Percentiles rank a stretch among this genome's conserved stretches.
Conservation (phyloP, 30 jellyfish, hydroid and myxozoan species). For the Turritopsis dohrnii region DNA sequence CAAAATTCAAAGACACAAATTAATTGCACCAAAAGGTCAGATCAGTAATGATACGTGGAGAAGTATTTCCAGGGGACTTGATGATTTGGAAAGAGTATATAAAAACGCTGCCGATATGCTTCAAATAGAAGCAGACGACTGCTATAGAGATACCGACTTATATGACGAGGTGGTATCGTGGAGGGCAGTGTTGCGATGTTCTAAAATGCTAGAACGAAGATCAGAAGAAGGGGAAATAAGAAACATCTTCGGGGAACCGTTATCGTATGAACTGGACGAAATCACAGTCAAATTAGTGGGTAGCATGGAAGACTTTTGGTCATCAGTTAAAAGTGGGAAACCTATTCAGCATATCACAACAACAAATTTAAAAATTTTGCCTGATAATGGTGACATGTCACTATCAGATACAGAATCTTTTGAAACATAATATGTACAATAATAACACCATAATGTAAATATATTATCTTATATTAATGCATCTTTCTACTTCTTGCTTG, state of each 20-base stretch:
- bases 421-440: background rate
- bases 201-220: conserved; percentile 1
- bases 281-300: background rate
- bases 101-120: conserved; percentile 8
- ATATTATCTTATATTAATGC: background rate
- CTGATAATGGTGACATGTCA: background rate
- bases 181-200: conserved; percentile 12
- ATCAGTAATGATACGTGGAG: background rate
- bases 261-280: conserved; percentile 7
- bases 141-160: conserved; percentile 6
- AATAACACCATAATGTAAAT: background rate
- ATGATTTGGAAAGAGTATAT: background rate
- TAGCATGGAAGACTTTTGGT: background rate
- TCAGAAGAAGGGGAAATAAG: background rate
- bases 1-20: background rate
- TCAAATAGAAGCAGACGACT: background rate
- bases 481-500: background rate
- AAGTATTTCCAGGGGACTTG: background rate
- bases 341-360: conserved; percentile 1
- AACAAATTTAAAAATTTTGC: background rate
- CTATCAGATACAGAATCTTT: background rate
- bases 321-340: background rate
- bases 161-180: conserved; percentile 10
- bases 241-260: conserved; percentile 8
- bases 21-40: conserved; percentile 1